phyloP scores from a whole-genome alignment of 2,888 invertebrate genomes.

The Cryptosula pallasiana region DNA sequence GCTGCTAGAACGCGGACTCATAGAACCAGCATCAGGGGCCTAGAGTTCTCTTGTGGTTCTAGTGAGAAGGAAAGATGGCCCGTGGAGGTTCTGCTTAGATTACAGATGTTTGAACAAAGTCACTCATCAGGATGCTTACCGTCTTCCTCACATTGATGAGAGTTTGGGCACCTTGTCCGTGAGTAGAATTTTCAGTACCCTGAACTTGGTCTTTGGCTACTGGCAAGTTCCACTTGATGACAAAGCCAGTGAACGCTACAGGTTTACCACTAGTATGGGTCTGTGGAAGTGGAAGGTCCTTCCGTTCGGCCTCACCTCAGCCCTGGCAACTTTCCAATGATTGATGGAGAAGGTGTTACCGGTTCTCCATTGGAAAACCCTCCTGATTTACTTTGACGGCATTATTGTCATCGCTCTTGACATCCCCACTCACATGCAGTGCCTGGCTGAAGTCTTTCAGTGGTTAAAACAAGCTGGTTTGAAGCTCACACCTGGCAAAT shows the following conservation, averaged over 20 bases:
- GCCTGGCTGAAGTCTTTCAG: too few relatives aligned
- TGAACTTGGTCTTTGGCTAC: conserved; percentile 21
- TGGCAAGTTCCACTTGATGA: too few relatives aligned
- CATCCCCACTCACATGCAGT: too few relatives aligned
- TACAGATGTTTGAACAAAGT: too few relatives aligned
- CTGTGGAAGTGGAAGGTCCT: neutral
- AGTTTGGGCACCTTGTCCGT: neutral
- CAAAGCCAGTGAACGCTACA: conserved; percentile 9
- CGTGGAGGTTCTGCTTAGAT: too few relatives aligned
- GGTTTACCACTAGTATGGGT: neutral
- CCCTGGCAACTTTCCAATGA: neutral
- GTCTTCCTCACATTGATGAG: neutral
- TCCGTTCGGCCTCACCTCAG: neutral
- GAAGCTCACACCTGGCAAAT: too few relatives aligned
- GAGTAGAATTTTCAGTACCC: neutral
- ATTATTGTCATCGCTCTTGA: neutral
- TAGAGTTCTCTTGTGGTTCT: too few relatives aligned
- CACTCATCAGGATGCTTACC: neutral
- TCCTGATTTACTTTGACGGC: neutral
- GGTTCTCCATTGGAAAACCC: neutral
- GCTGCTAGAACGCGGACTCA: too few relatives aligned
- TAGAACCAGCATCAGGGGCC: too few relatives aligned
- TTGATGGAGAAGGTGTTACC: neutral
- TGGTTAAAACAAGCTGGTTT: too few relatives aligned
- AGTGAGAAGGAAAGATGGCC: too few relatives aligned